phyloP scores from a whole-genome alignment of 2,113 vertebrate species.

The Pygathrix nemaeus region DNA sequence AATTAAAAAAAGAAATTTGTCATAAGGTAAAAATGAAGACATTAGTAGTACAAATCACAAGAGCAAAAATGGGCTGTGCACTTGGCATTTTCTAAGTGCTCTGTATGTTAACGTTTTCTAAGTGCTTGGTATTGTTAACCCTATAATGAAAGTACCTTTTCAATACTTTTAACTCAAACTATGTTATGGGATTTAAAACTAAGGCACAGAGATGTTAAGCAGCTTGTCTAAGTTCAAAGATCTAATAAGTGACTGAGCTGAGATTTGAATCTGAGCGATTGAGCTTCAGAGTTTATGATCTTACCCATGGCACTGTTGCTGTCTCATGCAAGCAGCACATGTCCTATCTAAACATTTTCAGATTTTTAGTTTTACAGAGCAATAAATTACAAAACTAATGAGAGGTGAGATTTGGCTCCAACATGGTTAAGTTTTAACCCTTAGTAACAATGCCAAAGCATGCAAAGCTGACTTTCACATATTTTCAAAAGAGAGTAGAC shows the following conservation, averaged over 20 bases:
- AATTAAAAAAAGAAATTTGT: no score
- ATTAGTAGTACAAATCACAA: neutral
- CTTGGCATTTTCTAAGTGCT: neutral
- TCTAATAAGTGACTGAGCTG: rapidly evolving
- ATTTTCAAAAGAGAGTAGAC: neutral
- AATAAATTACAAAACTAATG: neutral
- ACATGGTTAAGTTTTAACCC: neutral
- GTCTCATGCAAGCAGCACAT: rapidly evolving
- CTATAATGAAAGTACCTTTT: neutral
- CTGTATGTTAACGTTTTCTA: neutral
- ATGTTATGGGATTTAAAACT: neutral
- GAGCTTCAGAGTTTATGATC: neutral
- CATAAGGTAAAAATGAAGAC: no score
- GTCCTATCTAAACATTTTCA: neutral
- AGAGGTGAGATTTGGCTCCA: neutral
- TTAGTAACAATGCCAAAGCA: neutral
- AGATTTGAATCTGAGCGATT: neutral
- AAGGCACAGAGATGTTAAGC: neutral
- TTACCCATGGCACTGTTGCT: neutral
- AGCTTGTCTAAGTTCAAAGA: neutral
- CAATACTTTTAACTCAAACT: neutral
- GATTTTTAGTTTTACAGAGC: neutral
- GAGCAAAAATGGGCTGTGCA: neutral
- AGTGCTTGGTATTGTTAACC: neutral
- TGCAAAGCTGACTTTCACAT: neutral